These are phyloP conservation scores for Zaprionus capensis DNA, from an alignment of 1,140 invertebrate species.

Conservation along the genomic window DNA sequence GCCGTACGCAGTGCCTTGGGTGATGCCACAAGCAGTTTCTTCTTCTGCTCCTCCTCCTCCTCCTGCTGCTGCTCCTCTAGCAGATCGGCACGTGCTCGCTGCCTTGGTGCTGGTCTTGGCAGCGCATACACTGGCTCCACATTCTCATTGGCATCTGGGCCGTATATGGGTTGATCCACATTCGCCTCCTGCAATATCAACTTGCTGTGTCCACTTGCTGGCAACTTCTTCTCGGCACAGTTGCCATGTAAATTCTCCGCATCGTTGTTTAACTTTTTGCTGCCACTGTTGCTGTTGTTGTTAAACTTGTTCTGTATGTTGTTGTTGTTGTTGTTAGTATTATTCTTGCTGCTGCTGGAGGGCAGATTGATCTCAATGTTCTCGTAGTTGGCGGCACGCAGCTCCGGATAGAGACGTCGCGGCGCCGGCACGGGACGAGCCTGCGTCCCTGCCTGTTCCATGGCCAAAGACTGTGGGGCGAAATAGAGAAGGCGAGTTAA, in stretches of 20 bases:
- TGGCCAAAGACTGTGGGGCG: conserved; percentile 30
- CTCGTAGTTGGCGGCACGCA: conserved; percentile 70
- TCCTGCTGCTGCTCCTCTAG: neutral
- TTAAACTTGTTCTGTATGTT: conserved; percentile 12
- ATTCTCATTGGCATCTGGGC: conserved; percentile 75
- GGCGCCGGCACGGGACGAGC: conserved; percentile 78
- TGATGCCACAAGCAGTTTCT: neutral
- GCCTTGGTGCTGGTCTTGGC: conserved; percentile 68
- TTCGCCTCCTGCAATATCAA: conserved; percentile 63
- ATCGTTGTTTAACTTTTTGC: conserved; percentile 72
- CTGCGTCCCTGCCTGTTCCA: conserved; percentile 53
- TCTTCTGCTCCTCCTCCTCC: neutral
- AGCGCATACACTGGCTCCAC: conserved; percentile 65
- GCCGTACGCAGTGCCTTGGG: conserved; percentile 41
- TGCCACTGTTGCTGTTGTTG: conserved; percentile 40
- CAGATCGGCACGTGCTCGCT: conserved; percentile 48
- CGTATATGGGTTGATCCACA: conserved; percentile 66
- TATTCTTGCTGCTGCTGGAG: conserved; percentile 9
- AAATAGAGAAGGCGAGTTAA: neutral
- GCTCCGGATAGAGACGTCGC: conserved; percentile 72
- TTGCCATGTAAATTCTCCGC: conserved; percentile 68
- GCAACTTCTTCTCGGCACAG: conserved; percentile 48
- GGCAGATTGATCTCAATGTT: conserved; percentile 69
- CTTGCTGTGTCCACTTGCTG: conserved; percentile 55
- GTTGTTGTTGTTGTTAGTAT: conserved; percentile 23